Evolutionary conservation across 2,113 vertebrate species (phyloP), one percentile per base, ranked within the genome.

Genomic region (Otis tarda): DNA sequence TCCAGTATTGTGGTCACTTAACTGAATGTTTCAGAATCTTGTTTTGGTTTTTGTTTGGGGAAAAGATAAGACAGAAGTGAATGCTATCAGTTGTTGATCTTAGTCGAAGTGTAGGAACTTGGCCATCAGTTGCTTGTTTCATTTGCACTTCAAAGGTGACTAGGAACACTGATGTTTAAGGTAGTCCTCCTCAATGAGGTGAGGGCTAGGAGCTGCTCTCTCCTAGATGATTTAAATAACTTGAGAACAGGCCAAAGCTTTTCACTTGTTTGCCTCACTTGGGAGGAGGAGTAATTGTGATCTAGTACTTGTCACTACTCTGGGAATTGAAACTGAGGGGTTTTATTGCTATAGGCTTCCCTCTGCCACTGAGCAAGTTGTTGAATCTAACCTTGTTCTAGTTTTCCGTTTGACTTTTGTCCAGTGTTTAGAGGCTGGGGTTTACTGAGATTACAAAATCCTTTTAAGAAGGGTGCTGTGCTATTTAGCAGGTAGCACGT

Each of bases 401-500:
- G 27, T 59, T 90, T 92, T 87, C 79, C 41, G 2, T 50, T 67
- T 94, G 50, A 50, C 78, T 90, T 92, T 33, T 75, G 35, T 49
- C 77, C 53, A 16, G 27, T 70, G 70, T 83, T 85, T 77, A 67
- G 76, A 78, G 31, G 16, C 56, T 94, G 55, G n/a, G 12, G 33
- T 85, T 93, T 67, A 74, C 75, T 45, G 35, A 80, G 56, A 84
- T 95, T 89, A 60, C 73, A 71, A 76, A 87, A 94, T 71, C 9
- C 20, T 78, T 70, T 53, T 49, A 56, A 92, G 50, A 63, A 89
- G 21, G 27, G 19, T 64, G 56, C 60, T 89, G 33, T 63, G 25
- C 64, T 92, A 5, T 75, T 93, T 67, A 75, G 56, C 33, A 64
- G 69, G 80, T 60, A 71, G 81, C 80, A 75, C 12, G 17, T 84